phyloP scores from a whole-genome alignment of 92 coral and sea anemone species.

The Heliopora coerulea region DNA sequence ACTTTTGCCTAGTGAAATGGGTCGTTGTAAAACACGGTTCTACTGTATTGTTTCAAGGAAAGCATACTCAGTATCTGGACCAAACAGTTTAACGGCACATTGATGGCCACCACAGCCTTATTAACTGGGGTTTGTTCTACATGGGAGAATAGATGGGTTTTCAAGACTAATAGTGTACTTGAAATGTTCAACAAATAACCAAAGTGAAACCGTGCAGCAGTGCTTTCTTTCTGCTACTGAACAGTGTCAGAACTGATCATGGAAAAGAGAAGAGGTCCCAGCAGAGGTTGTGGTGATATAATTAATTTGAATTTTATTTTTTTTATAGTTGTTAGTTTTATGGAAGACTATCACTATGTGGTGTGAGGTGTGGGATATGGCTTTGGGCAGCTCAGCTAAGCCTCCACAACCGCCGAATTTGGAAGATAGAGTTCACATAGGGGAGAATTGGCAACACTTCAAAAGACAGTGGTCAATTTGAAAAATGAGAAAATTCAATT shows the following conservation, averaged over 20 bases:
- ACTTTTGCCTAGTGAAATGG: no score
- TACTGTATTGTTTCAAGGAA: conserved; percentile 49
- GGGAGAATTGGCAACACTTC: no score
- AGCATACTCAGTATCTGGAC: conserved; percentile 51
- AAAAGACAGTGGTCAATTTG: no score
- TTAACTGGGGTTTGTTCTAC: conserved; percentile 36
- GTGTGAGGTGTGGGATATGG: no score
- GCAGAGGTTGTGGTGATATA: no score
- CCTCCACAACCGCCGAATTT: no score
- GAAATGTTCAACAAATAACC: conserved; percentile 38
- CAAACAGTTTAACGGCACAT: conserved; percentile 46
- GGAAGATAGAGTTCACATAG: no score
- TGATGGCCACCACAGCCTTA: conserved; percentile 46
- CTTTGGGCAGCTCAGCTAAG: no score
- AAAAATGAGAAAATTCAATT: conserved; percentile 32
- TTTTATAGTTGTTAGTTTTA: no score
- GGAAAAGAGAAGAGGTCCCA: conserved; percentile 26
- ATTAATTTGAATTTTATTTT: no score
- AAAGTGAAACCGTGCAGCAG: conserved; percentile 8
- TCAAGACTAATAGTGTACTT: conserved; percentile 18
- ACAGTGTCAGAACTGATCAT: conserved; percentile 25
- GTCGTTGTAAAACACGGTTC: no score
- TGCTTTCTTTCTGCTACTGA: conserved; percentile 22
- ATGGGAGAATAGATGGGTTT: conserved; percentile 35
- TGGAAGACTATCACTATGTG: no score